Evolutionary conservation across 2,113 vertebrate genomes (phyloP).

Genomic region (Fregetta grallaria): DNA sequence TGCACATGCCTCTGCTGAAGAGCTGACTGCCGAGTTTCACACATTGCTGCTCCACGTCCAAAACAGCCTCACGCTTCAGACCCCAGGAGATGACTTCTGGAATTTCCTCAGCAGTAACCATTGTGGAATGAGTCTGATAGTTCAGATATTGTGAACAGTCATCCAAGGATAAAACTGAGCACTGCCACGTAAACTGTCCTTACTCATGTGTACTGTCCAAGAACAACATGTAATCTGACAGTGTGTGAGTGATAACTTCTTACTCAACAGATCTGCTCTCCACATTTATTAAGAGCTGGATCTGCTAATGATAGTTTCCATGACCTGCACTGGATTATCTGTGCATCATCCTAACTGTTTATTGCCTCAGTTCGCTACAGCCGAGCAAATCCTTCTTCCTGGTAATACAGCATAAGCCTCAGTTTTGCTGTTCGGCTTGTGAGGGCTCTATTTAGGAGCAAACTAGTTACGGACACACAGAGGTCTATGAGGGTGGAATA

Average conservation of each 20-base stretch:
- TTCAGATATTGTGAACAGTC: background rate
- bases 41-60: background rate
- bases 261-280: background rate
- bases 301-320: background rate
- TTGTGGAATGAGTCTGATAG: background rate
- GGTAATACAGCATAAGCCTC: background rate
- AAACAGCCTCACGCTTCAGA: background rate
- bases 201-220: background rate
- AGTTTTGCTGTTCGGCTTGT: background rate
- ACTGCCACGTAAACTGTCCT: background rate
- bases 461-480: background rate
- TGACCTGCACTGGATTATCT: background rate
- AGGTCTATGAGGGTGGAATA: background rate
- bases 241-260: background rate
- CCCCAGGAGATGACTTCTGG: background rate
- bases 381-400: background rate
- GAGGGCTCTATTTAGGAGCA: background rate
- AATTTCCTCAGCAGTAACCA: slow-evolving; percentile 39
- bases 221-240: background rate
- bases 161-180: background rate
- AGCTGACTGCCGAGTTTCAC: background rate
- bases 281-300: background rate
- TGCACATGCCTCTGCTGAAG: background rate
- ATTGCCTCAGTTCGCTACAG: background rate
- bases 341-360: background rate